Conservation (phyloP, 2,888 invertebrate genomes). For the Drosophila fungiperda region DNA sequence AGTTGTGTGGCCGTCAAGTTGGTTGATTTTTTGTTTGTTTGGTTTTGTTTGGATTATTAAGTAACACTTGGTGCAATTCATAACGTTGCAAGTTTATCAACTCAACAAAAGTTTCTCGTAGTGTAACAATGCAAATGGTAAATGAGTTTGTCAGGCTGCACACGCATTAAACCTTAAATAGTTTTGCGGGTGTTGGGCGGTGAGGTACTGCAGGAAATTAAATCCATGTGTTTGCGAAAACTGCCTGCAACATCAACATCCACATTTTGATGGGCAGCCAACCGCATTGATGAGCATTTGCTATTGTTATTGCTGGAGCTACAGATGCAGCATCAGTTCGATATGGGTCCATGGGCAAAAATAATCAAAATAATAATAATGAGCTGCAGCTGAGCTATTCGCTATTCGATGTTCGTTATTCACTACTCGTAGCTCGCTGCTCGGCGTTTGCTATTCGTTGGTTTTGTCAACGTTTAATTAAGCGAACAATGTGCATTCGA, state of each 20-base stretch:
- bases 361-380: slow-evolving; percentile 41
- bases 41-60: slow-evolving; percentile 56
- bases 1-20: slow-evolving; percentile 73
- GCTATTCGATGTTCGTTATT: not conserved
- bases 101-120: slow-evolving; percentile 42
- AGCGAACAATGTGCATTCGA: slow-evolving; percentile 64
- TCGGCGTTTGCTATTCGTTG: slow-evolving; percentile 3
- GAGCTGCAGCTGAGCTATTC: slow-evolving; percentile 14
- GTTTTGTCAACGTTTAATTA: slow-evolving; percentile 57
- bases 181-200: slow-evolving; percentile 31
- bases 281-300: slow-evolving; percentile 61
- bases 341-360: slow-evolving; percentile 26
- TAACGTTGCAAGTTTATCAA: slow-evolving; percentile 56
- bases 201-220: slow-evolving; percentile 69
- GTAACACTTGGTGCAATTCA: slow-evolving; percentile 68
- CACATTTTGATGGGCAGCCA: slow-evolving; percentile 57
- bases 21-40: slow-evolving; percentile 33
- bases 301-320: slow-evolving; percentile 54
- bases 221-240: slow-evolving; percentile 60
- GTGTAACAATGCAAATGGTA: slow-evolving; percentile 40
- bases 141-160: slow-evolving; percentile 47
- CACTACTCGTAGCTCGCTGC: not conserved
- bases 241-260: slow-evolving; percentile 41
- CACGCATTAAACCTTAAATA: slow-evolving; percentile 58
- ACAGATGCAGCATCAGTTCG: slow-evolving; percentile 10